Conservation (phyloP, 2,888 invertebrate species). For the Syrista parreyssii region DNA sequence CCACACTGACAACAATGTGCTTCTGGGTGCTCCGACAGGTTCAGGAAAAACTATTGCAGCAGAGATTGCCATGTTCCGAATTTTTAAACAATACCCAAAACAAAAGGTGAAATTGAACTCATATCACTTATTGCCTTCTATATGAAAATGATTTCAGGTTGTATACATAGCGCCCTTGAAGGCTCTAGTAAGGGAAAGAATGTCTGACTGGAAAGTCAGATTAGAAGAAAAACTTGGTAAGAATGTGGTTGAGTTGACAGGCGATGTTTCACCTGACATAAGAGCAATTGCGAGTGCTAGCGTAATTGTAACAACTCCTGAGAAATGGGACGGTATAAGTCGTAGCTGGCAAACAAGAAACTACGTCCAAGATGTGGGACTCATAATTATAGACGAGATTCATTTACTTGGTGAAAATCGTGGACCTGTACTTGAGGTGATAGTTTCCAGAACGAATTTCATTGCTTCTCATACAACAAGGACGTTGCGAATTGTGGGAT, state of each 20-base stretch:
- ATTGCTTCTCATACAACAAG: constrained; percentile 90
- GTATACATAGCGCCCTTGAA: constrained; percentile 99
- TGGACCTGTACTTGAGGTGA: constrained; percentile 94
- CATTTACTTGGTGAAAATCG: constrained; percentile 93
- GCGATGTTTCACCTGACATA: constrained; percentile 89
- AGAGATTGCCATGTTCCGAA: constrained; percentile 95
- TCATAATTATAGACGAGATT: constrained; percentile 98
- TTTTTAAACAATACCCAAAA: constrained; percentile 83
- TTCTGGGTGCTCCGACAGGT: constrained; percentile 95
- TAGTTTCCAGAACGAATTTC: constrained; percentile 97
- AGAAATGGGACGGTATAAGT: constrained; percentile 99
- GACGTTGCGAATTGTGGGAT: constrained; percentile 88
- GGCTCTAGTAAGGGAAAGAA: constrained; percentile 95
- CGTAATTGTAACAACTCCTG: constrained; percentile 98
- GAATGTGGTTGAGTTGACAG: constrained; percentile 95
- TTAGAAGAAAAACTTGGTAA: constrained; percentile 79
- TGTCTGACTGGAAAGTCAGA: constrained; percentile 92
- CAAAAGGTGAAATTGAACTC: constrained; percentile 72
- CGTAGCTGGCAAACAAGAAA: constrained; percentile 97
- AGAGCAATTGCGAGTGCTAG: constrained; percentile 85
- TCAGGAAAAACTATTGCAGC: constrained; percentile 99
- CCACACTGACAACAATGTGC: constrained; percentile 92
- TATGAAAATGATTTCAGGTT: constrained; percentile 69
- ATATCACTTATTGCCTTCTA: neutral
- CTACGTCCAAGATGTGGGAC: constrained; percentile 90